Base-by-base conservation (phyloP, 2,888 invertebrate genomes). In the Brenthis ino region DNA sequence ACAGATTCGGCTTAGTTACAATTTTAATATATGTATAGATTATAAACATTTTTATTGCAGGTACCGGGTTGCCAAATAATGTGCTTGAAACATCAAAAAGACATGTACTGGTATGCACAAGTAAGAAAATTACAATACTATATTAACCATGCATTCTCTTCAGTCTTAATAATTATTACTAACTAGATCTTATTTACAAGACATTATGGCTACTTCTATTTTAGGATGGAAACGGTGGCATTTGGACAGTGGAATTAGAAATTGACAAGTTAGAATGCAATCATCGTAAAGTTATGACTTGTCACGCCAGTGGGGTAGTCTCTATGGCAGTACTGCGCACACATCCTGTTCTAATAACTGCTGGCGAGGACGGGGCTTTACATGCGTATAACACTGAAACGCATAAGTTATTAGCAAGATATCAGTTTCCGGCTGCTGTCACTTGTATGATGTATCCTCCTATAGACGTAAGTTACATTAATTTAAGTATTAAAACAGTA, bases 181-280 rank as follows among this genome's bases (percentile, higher is more conserved):
- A 37, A 8, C 37, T 6, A 37, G 8, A 8, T 6, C 6, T 6
- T 33, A 6, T 33, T 3, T 20, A 28, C 24, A 56, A 33, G 33
- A 28, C 56, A 28, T 55, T 28, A 55, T 14, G 3, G 24, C 12
- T 24, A 33, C 13, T 20, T 43, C 13, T 4, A 37, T 78, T 70
- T 24, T 60, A 97, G 97, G 98, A 98, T 89, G 97, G 96, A 2
- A 96, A 95, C 73, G 98, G 98, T 13, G 97, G 97, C 1, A 93
- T 98, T 57, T 93, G 93, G 93, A 83, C 83, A 2, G 85, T 87
- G 14, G 92, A 93, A 56, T 73, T 89, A n/a, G 93, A 93, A 67
- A 83, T 92, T 53, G 93, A 93, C 69, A 91, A 91, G 74, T 75
- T 89, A 51, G 85, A 90, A 68, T 91, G 91, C 72, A 75, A 87